Evolutionary conservation across 2,888 invertebrate species (phyloP), one percentile per base, ranked within the genome.

Genomic region (Ectemnius continuus): DNA sequence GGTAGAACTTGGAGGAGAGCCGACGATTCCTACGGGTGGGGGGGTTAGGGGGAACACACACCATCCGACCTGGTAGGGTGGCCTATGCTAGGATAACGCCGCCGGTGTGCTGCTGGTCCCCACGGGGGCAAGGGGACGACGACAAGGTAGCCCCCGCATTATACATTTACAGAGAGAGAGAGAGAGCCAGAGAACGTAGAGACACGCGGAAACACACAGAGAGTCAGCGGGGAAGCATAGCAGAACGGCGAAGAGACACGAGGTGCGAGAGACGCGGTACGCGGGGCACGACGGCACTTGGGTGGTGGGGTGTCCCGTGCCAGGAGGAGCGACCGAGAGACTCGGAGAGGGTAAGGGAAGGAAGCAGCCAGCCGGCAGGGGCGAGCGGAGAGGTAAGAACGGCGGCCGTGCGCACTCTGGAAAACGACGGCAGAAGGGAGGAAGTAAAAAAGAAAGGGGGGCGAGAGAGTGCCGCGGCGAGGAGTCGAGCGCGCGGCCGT

Each of bases 401-500:
- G 79, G 61, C 70, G 79, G 61, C 75, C 69, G 71, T 71, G 79
- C 78, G 78, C 78, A 76, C 76, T 80, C 78, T 77, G 79, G 83
- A 80, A 80, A 84, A 76, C 80, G 76, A 69, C 80, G 81, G 73
- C 68, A 79, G 79, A 73, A 75, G 79, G 78, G 79, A 78, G 80
- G 75, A 80, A 76, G 72, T 77, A 80, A 81, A 83, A 76, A 82
- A 76, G 64, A 79, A 79, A 79, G 76, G 83, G 75, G 63, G 63
- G 16, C 47, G 64, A 70, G 58, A 48, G 63, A 58, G 66, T 61
- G 70, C 71, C 76, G 69, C 62, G 69, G 69, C 62, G 69, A 63
- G 66, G 45, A 59, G 67, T 73, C 56, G 61, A 20, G 59, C 20
- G 60, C 52, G 77, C 60, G 58, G 68, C 66, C 52, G 58, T 61